Evolutionary conservation across 2,797 vertebrate genomes (phyloP).

Genomic region (Myotis daubentonii): DNA sequence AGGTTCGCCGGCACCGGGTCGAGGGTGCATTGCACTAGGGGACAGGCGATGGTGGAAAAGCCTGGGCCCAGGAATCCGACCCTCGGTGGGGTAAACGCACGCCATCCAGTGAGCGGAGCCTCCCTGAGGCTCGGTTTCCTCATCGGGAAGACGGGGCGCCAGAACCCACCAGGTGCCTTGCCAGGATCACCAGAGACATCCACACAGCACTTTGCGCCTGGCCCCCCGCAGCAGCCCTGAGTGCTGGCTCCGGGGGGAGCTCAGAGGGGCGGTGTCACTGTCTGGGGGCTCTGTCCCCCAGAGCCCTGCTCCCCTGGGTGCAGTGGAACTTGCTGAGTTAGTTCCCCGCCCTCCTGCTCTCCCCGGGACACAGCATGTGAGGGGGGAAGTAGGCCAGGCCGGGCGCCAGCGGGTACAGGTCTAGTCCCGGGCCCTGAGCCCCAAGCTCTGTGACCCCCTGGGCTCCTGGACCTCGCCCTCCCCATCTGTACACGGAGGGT

Average conservation of each 20-base stretch:
- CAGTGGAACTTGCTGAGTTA: neutral
- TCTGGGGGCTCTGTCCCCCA: accelerated
- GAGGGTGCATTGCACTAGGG: too few relatives aligned
- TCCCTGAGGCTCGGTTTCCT: neutral
- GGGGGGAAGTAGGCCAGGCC: neutral
- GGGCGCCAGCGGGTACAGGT: neutral
- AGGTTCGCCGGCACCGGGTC: accelerated
- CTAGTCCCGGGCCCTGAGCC: neutral
- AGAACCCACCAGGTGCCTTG: neutral
- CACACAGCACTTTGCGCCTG: accelerated
- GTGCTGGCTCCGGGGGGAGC: accelerated
- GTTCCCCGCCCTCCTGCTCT: neutral
- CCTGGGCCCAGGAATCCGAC: neutral
- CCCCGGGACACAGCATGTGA: accelerated
- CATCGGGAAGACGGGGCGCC: neutral
- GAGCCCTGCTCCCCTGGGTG: neutral
- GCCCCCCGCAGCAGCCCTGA: too few relatives aligned
- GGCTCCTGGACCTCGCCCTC: neutral
- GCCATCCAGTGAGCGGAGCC: neutral
- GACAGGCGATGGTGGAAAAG: accelerated
- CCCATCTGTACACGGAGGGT: neutral
- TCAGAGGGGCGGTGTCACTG: accelerated
- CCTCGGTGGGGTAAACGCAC: neutral
- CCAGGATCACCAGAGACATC: neutral
- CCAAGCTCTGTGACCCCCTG: neutral